Conservation (phyloP, 2,888 invertebrate species). For the Trichacis sp. region DNA sequence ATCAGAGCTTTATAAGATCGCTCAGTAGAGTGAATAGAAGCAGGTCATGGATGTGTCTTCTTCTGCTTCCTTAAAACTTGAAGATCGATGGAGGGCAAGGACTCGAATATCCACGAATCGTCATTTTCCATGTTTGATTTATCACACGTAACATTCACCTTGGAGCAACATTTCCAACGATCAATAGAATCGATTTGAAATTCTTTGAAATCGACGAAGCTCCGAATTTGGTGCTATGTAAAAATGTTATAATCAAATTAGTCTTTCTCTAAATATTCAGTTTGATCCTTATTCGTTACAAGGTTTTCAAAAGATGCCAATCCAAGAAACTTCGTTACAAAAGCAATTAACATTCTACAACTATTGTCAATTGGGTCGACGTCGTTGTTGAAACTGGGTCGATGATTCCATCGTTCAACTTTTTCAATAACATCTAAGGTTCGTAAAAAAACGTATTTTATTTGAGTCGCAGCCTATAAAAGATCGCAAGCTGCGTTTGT, state of each 20-base stretch:
- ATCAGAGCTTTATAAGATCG: slow-evolving; percentile 58
- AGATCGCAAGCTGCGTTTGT: background rate
- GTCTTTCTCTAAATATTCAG: background rate
- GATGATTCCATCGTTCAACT: slow-evolving; percentile 33
- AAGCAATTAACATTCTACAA: slow-evolving; percentile 38
- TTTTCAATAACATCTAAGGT: slow-evolving; percentile 26
- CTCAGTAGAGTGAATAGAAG: too few species aligned
- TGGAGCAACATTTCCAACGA: background rate
- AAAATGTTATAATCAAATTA: background rate
- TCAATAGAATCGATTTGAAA: too few species aligned
- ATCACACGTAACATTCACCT: slow-evolving; percentile 27
- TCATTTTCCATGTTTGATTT: slow-evolving; percentile 11
- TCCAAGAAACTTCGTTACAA: slow-evolving; percentile 9
- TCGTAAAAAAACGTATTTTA: slow-evolving; percentile 21
- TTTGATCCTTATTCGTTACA: slow-evolving; percentile 22
- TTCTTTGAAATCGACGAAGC: background rate
- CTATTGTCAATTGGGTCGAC: slow-evolving; percentile 41
- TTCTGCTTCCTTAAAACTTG: slow-evolving; percentile 45
- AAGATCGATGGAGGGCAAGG: slow-evolving; percentile 55
- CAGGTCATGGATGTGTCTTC: slow-evolving; percentile 63
- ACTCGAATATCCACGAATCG: slow-evolving; percentile 32
- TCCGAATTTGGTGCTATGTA: background rate
- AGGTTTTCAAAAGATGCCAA: slow-evolving; percentile 33
- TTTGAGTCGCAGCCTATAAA: slow-evolving; percentile 22
- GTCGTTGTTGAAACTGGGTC: slow-evolving; percentile 45